Percentiles rank a stretch among this genome's conserved stretches.
Conservation (phyloP, 1,140 invertebrate genomes). For the Eciton burchellii region DNA sequence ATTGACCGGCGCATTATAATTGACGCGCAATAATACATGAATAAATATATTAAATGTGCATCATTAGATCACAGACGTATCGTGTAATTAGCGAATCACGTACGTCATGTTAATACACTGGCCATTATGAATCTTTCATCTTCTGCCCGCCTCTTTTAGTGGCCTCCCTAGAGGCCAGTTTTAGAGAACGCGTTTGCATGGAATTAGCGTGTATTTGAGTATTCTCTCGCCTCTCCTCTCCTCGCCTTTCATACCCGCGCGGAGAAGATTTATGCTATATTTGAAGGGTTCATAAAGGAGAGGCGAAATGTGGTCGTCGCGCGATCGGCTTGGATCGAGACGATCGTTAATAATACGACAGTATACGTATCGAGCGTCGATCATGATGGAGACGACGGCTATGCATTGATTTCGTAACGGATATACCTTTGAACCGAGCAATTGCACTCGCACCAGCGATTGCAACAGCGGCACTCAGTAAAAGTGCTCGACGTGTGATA, state of each 20-base stretch:
- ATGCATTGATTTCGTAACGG: constrained; percentile 43
- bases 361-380: constrained; percentile 32
- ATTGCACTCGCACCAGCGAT: neutral
- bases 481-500: neutral
- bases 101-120: neutral
- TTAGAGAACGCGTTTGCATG: neutral
- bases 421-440: constrained; percentile 47
- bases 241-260: no score
- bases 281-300: neutral
- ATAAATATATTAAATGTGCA: neutral
- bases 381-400: neutral
- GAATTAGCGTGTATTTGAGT: neutral
- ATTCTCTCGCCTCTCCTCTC: neutral
- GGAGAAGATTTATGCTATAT: neutral
- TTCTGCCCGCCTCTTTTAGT: neutral
- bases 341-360: constrained; percentile 32
- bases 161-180: no score
- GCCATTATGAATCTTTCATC: neutral
- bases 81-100: neutral
- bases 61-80: neutral
- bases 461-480: constrained; percentile 11
- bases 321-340: constrained; percentile 2
- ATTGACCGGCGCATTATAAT: constrained; percentile 7
- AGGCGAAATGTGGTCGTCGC: neutral
- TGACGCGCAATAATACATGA: neutral